Conservation (phyloP, 2,888 invertebrate genomes). For the Noctua janthe region DNA sequence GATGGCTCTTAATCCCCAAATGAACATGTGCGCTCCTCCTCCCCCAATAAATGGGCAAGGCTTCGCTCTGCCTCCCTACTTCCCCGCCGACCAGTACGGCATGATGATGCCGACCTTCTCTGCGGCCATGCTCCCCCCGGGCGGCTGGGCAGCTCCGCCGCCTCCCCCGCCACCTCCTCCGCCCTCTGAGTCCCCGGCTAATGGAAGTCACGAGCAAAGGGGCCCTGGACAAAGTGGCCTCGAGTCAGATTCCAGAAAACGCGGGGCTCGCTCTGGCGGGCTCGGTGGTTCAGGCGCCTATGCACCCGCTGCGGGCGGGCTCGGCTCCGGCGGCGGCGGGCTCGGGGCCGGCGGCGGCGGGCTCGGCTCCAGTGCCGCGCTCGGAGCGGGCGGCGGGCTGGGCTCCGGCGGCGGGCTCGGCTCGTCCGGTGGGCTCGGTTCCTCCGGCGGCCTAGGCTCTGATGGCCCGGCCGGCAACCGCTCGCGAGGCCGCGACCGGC, state of each 20-base stretch:
- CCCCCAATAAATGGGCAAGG: slow-evolving; percentile 81
- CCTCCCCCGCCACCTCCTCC: slow-evolving; percentile 86
- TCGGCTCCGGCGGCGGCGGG: slow-evolving; percentile 74
- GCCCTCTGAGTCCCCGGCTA: slow-evolving; percentile 74
- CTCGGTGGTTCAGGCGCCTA: slow-evolving; percentile 67
- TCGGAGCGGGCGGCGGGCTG: slow-evolving; percentile 72
- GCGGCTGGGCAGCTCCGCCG: slow-evolving; percentile 80
- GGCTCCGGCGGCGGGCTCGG: slow-evolving; percentile 73
- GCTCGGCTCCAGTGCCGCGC: slow-evolving; percentile 66
- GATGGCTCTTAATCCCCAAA: slow-evolving; percentile 85
- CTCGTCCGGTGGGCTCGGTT: slow-evolving; percentile 70
- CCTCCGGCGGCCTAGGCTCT: slow-evolving; percentile 69
- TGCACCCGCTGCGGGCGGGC: slow-evolving; percentile 73
- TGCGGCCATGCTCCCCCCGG: slow-evolving; percentile 73
- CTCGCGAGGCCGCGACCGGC: slow-evolving; percentile 82
- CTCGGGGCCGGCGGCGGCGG: slow-evolving; percentile 71
- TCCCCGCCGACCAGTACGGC: slow-evolving; percentile 84
- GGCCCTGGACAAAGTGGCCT: slow-evolving; percentile 84
- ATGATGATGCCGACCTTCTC: slow-evolving; percentile 82
- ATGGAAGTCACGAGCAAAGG: slow-evolving; percentile 78
- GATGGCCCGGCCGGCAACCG: slow-evolving; percentile 69
- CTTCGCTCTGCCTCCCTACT: slow-evolving; percentile 84
- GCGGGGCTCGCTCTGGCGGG: slow-evolving; percentile 78
- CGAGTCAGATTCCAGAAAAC: slow-evolving; percentile 89
- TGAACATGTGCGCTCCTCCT: slow-evolving; percentile 84